phyloP scores from a whole-genome alignment of 2,888 invertebrate species.

The Rhopalosiphum nymphaeae region DNA sequence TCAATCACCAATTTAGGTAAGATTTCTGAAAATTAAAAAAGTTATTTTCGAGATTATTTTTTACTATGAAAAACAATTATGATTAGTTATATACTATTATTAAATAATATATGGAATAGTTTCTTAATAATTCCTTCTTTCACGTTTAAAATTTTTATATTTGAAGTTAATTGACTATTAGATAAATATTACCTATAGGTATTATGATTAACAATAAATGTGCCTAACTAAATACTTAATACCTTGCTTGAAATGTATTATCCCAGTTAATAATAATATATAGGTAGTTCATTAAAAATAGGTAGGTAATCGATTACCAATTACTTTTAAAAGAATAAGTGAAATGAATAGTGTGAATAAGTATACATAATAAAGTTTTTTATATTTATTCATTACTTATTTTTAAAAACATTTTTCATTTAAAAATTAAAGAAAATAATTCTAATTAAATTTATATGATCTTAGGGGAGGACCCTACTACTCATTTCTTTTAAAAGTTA shows the following conservation, averaged over 20 bases:
- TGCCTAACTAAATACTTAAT: neutral
- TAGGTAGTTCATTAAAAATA: neutral
- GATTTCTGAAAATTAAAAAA: constrained; percentile 51
- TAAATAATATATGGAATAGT: neutral
- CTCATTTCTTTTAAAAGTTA: neutral
- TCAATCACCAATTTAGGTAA: constrained; percentile 81
- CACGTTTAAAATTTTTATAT: neutral
- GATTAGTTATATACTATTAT: neutral
- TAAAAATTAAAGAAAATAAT: neutral
- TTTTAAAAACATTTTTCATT: neutral
- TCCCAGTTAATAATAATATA: neutral
- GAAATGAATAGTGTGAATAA: neutral
- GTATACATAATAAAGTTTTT: neutral
- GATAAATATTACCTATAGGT: neutral
- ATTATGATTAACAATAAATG: neutral
- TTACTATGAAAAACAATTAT: neutral
- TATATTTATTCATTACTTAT: neutral
- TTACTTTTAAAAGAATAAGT: neutral
- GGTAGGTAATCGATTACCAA: neutral
- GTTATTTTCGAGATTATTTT: neutral
- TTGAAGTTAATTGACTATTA: neutral
- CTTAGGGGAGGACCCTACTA: neutral
- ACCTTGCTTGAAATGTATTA: neutral
- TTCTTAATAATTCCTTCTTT: neutral
- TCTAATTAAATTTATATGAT: neutral